Conservation (phyloP, 2,888 invertebrate genomes). For the Melanostoma scalare region DNA sequence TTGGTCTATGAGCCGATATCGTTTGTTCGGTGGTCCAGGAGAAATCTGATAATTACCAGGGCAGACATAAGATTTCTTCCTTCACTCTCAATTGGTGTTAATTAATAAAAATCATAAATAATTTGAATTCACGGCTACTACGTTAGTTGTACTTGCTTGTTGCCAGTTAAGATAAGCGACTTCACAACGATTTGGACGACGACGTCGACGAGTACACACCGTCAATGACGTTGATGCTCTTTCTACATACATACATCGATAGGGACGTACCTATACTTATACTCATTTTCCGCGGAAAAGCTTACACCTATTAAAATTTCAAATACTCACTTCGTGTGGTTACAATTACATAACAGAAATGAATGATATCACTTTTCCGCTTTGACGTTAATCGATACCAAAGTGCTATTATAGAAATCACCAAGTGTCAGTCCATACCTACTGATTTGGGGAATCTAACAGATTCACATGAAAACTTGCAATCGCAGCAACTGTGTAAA, state of each 20-base stretch:
- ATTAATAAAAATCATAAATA: slow-evolving; percentile 71
- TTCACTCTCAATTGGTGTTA: slow-evolving; percentile 70
- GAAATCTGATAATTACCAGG: slow-evolving; percentile 71
- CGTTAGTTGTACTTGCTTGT: slow-evolving; percentile 10
- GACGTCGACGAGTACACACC: slow-evolving; percentile 8
- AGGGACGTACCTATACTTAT: slow-evolving; percentile 25
- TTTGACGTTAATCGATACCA: slow-evolving; percentile 66
- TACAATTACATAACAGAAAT: slow-evolving; percentile 46
- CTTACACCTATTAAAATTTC: slow-evolving; percentile 42
- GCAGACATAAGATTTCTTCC: slow-evolving; percentile 69
- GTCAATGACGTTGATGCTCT: not conserved
- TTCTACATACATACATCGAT: slow-evolving; percentile 15
- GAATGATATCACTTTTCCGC: slow-evolving; percentile 52
- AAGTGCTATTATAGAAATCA: slow-evolving; percentile 25
- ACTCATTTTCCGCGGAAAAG: slow-evolving; percentile 16
- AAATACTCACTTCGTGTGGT: slow-evolving; percentile 4
- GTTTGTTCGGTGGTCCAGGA: slow-evolving; percentile 21
- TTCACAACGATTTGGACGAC: too few relatives aligned
- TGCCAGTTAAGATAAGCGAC: slow-evolving; percentile 51
- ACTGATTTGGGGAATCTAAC: not conserved
- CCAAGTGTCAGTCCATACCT: slow-evolving; percentile 17
- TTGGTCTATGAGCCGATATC: slow-evolving; percentile 3
- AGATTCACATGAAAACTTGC: slow-evolving; percentile 7
- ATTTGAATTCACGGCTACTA: slow-evolving; percentile 66
- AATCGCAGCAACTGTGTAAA: not conserved